Evolutionary conservation across 2,113 vertebrate species (phyloP).

Genomic region (Mus musculus): GRCm39 chr15:93528501-93529000

Average conservation of each 20-base stretch:
- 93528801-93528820: not conserved
- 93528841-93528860: slow-evolving; percentile 44
- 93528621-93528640: not conserved
- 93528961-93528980: not conserved
- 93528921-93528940: slow-evolving; percentile 51
- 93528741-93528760: not conserved
- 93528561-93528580: not conserved
- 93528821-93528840: slow-evolving; percentile 52
- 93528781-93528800: slow-evolving; percentile 19
- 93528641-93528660: slow-evolving; percentile 21
- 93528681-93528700: not conserved
- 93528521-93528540: slow-evolving; percentile 16
- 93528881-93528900: slow-evolving; percentile 46
- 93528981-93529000: not conserved
- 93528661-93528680: not conserved
- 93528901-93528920: slow-evolving; percentile 43
- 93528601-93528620: not conserved
- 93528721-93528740: not conserved
- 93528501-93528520: slow-evolving; percentile 15
- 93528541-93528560: not conserved
- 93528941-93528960: slow-evolving; percentile 33
- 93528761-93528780: not conserved
- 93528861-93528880: not conserved
- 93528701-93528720: rapidly evolving
- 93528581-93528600: not conserved